phyloP scores from a whole-genome alignment of 2,888 invertebrate genomes.

The Chydorus sphaericus region DNA sequence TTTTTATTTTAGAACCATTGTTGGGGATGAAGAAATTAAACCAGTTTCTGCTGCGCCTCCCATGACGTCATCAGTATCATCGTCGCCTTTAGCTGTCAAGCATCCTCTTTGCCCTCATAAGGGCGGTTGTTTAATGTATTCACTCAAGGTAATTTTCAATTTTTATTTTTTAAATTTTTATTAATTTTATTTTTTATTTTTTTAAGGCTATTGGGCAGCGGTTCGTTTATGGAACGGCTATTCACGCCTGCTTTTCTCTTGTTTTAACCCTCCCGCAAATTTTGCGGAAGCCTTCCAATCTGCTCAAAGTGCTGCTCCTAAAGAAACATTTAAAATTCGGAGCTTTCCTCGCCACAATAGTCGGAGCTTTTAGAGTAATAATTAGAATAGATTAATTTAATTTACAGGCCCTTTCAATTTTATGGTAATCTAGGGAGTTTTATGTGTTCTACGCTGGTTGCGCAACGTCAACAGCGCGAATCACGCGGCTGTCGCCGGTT shows the following conservation, averaged over 20 bases:
- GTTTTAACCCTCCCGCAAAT: constrained; percentile 2
- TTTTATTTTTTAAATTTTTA: constrained; percentile 4
- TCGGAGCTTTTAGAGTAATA: constrained; percentile 48
- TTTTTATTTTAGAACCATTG: background rate
- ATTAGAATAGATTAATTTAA: background rate
- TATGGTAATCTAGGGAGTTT: constrained; percentile 35
- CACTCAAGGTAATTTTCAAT: background rate
- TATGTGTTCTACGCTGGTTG: constrained; percentile 47
- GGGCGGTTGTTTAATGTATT: constrained; percentile 13
- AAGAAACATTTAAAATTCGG: constrained; percentile 38
- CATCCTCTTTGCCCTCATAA: constrained; percentile 12
- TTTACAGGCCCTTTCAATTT: background rate
- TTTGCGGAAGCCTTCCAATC: constrained; percentile 1
- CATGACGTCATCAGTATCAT: too few relatives aligned
- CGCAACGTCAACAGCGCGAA: constrained; percentile 43
- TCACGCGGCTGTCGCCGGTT: constrained; percentile 52
- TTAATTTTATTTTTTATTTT: background rate
- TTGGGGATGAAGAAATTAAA: background rate
- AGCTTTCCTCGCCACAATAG: constrained; percentile 50
- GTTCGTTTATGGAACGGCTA: constrained; percentile 4
- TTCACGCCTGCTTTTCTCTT: constrained; percentile 3
- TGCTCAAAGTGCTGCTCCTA: background rate
- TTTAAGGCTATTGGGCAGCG: constrained; percentile 3
- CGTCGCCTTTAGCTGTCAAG: constrained; percentile 1
- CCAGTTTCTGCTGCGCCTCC: too few relatives aligned